phyloP scores from a whole-genome alignment of 2,113 vertebrate species.

The Lycocorax pyrrhopterus region DNA sequence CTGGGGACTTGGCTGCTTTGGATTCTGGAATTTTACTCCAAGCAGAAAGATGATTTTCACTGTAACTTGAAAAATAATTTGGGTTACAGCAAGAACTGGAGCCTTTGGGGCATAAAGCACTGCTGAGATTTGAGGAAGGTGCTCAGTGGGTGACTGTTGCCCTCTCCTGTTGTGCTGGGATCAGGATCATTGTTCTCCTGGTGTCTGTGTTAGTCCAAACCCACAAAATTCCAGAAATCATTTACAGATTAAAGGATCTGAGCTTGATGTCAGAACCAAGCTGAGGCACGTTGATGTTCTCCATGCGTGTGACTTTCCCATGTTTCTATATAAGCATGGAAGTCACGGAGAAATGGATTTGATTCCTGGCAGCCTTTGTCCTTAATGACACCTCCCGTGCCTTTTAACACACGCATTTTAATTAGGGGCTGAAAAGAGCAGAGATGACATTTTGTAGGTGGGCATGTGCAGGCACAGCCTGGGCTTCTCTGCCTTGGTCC shows the following conservation, averaged over 20 bases:
- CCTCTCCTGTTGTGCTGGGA: background rate
- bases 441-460: background rate
- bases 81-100: background rate
- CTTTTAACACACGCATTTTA: background rate
- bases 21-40: background rate
- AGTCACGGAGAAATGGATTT: background rate
- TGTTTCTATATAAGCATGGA: background rate
- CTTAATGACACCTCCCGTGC: rapidly evolving
- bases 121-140: background rate
- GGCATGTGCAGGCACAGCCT: too few species aligned
- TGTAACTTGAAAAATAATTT: background rate
- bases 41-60: background rate
- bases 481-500: background rate
- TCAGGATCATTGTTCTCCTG: background rate
- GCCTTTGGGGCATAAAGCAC: background rate
- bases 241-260: background rate
- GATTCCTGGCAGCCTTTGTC: background rate
- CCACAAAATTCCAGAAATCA: background rate
- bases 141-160: background rate
- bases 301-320: rapidly evolving
- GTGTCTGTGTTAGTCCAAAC: background rate
- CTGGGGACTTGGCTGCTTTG: background rate
- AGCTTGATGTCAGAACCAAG: background rate
- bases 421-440: background rate
- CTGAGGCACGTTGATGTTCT: background rate